Evolutionary conservation across 2,888 invertebrate genomes (phyloP).

Genomic region (Drosophila helvetica): DNA sequence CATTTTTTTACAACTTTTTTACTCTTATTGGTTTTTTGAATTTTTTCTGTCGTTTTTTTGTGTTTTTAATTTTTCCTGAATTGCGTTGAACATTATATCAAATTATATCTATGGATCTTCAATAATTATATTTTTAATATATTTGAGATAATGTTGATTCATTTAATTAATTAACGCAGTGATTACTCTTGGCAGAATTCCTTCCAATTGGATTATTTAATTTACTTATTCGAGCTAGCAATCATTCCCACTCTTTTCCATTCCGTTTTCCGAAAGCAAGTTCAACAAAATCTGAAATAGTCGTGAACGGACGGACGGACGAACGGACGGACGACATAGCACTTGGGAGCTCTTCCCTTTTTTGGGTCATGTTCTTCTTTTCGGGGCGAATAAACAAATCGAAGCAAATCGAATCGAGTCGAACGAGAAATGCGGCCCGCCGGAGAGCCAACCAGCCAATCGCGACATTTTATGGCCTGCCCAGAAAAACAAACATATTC

Average conservation of each 20-base stretch:
- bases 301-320: constrained; percentile 2
- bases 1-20: no score
- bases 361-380: constrained; percentile 68
- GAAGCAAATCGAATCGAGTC: constrained; percentile 22
- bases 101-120: no score
- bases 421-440: constrained; percentile 15
- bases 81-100: no score
- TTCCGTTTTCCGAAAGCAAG: not conserved
- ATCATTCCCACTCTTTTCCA: not conserved
- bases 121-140: no score
- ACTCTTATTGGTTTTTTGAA: no score
- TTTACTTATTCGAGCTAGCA: not conserved
- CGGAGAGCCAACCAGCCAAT: constrained; percentile 67
- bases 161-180: no score
- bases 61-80: no score
- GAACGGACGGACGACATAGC: not conserved
- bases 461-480: constrained; percentile 73
- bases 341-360: constrained; percentile 19
- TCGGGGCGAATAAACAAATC: constrained; percentile 41
- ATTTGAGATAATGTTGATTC: no score
- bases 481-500: constrained; percentile 12
- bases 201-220: not conserved
- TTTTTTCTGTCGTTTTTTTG: no score
- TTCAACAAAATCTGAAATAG: constrained; percentile 15
- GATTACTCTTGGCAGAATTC: not conserved